These are phyloP conservation scores for Nyctibius grandis DNA, from an alignment of 2,797 vertebrate genomes.

Conservation along the genomic window DNA sequence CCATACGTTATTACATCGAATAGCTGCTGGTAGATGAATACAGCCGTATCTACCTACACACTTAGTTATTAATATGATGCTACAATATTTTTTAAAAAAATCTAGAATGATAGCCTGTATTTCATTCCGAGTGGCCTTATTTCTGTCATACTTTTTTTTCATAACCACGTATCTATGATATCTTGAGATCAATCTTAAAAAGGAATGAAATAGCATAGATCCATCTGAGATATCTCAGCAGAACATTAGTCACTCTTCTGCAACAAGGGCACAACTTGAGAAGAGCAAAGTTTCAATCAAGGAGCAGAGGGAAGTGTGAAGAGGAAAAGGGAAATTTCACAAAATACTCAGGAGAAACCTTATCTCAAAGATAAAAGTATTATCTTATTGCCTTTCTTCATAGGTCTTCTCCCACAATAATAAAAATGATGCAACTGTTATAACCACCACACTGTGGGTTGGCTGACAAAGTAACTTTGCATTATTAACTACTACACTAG, in stretches of 20 bases:
- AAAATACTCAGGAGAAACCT: neutral
- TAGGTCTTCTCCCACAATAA: neutral
- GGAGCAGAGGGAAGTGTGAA: neutral
- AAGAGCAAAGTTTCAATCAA: neutral
- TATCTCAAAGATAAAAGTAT: neutral
- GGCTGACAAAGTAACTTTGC: neutral
- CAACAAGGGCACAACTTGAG: neutral
- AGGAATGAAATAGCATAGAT: neutral
- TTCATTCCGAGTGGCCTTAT: neutral
- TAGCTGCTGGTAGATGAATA: neutral
- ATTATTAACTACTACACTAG: neutral
- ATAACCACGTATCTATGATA: neutral
- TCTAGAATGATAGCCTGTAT: neutral
- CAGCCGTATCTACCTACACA: neutral
- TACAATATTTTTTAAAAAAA: neutral
- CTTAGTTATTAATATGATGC: neutral
- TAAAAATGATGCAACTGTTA: neutral
- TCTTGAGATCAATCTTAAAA: neutral
- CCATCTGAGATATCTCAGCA: neutral
- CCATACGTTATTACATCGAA: neutral
- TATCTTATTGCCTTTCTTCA: neutral
- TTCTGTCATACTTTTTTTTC: neutral
- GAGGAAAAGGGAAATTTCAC: neutral
- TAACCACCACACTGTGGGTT: neutral
- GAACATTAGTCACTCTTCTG: neutral